A percentile compares a stretch with the other conserved stretches of the same genome.
These are phyloP conservation scores for Hycleus phaleratus DNA, from an alignment of 1,140 invertebrate species.

Conservation along the genomic window DNA sequence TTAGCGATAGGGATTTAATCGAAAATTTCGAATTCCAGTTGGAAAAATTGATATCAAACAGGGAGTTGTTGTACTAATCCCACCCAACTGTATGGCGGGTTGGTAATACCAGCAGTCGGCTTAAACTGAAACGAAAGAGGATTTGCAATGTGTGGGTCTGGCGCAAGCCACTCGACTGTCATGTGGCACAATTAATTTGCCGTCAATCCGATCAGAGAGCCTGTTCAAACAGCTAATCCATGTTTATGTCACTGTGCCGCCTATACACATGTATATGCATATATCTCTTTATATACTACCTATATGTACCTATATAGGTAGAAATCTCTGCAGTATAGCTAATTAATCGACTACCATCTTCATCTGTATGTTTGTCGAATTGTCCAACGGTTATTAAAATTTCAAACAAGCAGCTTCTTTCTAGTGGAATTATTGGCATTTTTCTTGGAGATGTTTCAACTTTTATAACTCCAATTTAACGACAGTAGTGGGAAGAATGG, in stretches of 20 bases:
- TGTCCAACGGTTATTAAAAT: too few relatives aligned
- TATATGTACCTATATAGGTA: too few relatives aligned
- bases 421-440: too few relatives aligned
- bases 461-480: conserved; percentile 12
- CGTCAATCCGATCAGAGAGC: conserved; percentile 36
- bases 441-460: background rate
- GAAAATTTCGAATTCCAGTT: too few relatives aligned
- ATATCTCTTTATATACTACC: too few relatives aligned
- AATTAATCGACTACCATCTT: too few relatives aligned
- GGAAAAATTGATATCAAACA: too few relatives aligned
- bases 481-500: conserved; percentile 12
- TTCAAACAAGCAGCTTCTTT: too few relatives aligned
- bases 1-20: too few relatives aligned
- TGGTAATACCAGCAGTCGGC: conserved; percentile 24
- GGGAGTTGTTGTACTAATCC: conserved; percentile 6
- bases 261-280: background rate
- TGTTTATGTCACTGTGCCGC: conserved; percentile 32
- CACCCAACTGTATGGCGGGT: conserved; percentile 7
- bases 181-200: conserved; percentile 37
- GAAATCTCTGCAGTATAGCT: too few relatives aligned
- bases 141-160: conserved; percentile 17
- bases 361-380: too few relatives aligned
- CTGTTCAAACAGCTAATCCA: conserved; percentile 35
- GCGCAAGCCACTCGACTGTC: conserved; percentile 26
- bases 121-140: conserved; percentile 35